Evolutionary conservation across 2,797 vertebrate genomes (phyloP), one percentile per base, ranked within the genome.

Genomic region (Luscinia megarhynchos): DNA sequence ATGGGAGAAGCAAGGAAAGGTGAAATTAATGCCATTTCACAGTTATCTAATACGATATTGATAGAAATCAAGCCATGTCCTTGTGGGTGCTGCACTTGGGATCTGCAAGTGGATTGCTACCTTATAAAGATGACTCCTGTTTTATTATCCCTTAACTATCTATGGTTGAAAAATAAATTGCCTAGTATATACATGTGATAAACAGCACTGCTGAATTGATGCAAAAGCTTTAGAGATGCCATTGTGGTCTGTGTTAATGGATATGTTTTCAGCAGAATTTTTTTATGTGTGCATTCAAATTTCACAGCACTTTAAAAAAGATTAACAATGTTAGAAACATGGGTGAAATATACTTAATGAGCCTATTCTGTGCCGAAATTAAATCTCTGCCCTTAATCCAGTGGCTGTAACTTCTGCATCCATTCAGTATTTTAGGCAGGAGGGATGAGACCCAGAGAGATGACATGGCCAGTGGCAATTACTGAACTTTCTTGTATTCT

Each of bases 1-100:
- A 36, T 3, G 15, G 27, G 15, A 92, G 48, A 92, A 86, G 24
- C 19, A 74, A 89, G 30, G 18, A 96, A 94, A 94, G 85, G 40
- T 81, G 86, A 96, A 91, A 96, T 97, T 91, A 94, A 95, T 93
- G 87, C 46, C 34, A 84, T 90, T 97, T 96, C 95, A 94, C 59
- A 92, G 93, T 94, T 34, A 13, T 69, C 66, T 80, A 76, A 66
- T 89, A 87, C 38, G 67, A 73, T 89, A 91, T 46, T 92, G 59
- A 81, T 64, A 91, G 84, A 91, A 97, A 97, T 63, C 82, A 66
- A 95, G 69, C 30, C 12, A 26, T 86, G 61, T 89, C 32, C 62
- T 94, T 76, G 34, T 64, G 55, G 55, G 76, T 93, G 45, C 54
- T 95, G 32, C 87, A 78, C 70, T 86, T 94, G 93, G 78, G 85